phyloP scores from a whole-genome alignment of 2,113 vertebrate genomes.

The Procavia capensis region DNA sequence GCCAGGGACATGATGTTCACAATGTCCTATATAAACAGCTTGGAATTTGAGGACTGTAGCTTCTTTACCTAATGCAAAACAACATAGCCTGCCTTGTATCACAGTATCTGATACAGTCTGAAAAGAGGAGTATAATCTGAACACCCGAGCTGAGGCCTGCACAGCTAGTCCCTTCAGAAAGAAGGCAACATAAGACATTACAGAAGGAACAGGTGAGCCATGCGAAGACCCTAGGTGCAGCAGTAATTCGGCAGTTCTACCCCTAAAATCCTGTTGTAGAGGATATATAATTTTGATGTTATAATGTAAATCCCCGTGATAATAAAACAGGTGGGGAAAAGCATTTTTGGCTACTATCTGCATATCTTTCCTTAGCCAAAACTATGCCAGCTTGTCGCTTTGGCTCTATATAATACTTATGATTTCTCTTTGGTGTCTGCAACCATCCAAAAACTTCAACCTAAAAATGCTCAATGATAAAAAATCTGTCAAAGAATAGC shows the following conservation, averaged over 20 bases:
- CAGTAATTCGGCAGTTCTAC: not conserved
- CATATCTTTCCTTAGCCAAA: conserved; percentile 5
- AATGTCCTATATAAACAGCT: not conserved
- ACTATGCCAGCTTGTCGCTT: not conserved
- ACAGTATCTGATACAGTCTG: not conserved
- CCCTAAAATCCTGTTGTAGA: not conserved
- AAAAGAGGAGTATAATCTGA: not conserved
- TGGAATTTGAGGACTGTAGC: not conserved
- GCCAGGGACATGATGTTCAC: not conserved
- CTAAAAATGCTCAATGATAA: not conserved
- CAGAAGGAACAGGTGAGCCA: not conserved
- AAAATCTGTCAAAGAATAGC: not conserved
- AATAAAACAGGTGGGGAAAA: not conserved
- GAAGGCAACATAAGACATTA: not conserved
- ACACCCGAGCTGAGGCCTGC: not conserved
- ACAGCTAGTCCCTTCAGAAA: not conserved
- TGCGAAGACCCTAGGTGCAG: not conserved
- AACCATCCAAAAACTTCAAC: not conserved
- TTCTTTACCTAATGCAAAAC: not conserved
- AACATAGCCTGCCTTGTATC: not conserved
- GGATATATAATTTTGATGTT: not conserved
- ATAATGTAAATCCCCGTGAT: not conserved
- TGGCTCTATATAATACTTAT: not conserved
- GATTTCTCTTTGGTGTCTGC: not conserved
- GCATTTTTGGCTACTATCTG: not conserved